phyloP scores from a whole-genome alignment of 2,888 invertebrate species.

The Amphipoea lucens region DNA sequence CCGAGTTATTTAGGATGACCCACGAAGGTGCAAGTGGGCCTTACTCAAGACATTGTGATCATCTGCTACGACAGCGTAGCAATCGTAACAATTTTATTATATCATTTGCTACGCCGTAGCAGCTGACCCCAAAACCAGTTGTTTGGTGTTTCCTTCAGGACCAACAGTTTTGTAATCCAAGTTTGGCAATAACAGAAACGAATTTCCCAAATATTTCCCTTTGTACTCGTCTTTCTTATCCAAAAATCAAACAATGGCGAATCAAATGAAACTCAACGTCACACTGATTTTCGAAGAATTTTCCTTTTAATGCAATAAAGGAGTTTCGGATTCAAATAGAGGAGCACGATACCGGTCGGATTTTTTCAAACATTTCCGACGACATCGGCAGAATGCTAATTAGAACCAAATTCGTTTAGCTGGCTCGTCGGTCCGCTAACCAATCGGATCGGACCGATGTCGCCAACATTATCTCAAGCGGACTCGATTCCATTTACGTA shows the following conservation, averaged over 20 bases:
- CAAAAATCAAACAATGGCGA: conserved; percentile 27
- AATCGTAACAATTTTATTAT: background rate
- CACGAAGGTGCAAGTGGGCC: too few relatives aligned
- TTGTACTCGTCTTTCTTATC: background rate
- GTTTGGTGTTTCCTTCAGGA: background rate
- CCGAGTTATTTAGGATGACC: background rate
- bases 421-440: conserved; percentile 46
- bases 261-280: conserved; percentile 22
- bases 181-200: background rate
- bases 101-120: conserved; percentile 16
- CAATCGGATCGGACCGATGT: conserved; percentile 51
- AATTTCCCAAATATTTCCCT: conserved; percentile 29
- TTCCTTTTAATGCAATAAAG: conserved; percentile 24
- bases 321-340: conserved; percentile 35
- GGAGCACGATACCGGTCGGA: conserved; percentile 32
- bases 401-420: conserved; percentile 61
- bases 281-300: conserved; percentile 14
- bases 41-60: background rate
- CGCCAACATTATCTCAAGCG: conserved; percentile 54
- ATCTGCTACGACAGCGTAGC: conserved; percentile 8
- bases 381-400: conserved; percentile 59
- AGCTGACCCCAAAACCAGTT: background rate
- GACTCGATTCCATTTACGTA: conserved; percentile 50
- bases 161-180: background rate
- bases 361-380: conserved; percentile 48